phyloP scores from a whole-genome alignment of 2,113 vertebrate species.

The Sturnus vulgaris region DNA sequence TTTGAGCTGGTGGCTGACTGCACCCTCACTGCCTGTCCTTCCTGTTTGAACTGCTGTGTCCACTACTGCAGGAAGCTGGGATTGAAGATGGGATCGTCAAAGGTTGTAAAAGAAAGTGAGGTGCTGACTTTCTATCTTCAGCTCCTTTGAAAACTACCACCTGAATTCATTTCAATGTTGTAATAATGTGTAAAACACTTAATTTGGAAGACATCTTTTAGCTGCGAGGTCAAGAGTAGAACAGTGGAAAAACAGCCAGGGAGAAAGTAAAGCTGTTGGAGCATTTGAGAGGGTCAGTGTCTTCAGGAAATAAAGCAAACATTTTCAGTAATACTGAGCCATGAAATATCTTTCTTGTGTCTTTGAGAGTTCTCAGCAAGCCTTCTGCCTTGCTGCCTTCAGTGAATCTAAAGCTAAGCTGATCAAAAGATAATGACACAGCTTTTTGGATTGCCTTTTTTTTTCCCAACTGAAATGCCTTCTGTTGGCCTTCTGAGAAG shows the following conservation, averaged over 20 bases:
- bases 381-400: neutral
- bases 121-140: neutral
- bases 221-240: rapidly evolving
- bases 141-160: neutral
- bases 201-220: neutral
- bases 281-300: neutral
- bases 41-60: neutral
- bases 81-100: neutral
- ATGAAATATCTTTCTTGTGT: neutral
- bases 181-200: neutral
- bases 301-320: neutral
- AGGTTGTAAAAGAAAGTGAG: neutral
- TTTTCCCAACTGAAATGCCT: neutral
- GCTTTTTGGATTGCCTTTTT: neutral
- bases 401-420: neutral
- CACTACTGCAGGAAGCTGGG: neutral
- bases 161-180: neutral
- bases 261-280: neutral
- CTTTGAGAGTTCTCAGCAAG: neutral
- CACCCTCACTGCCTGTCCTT: neutral
- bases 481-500: neutral
- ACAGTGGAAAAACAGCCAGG: neutral
- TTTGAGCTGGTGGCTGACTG: neutral
- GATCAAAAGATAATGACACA: neutral
- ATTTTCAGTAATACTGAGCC: neutral